Percentiles rank a stretch among this genome's conserved stretches.
These are phyloP conservation scores for Onychostruthus taczanowskii DNA, from an alignment of 2,113 vertebrate species.

Conservation along the genomic window DNA sequence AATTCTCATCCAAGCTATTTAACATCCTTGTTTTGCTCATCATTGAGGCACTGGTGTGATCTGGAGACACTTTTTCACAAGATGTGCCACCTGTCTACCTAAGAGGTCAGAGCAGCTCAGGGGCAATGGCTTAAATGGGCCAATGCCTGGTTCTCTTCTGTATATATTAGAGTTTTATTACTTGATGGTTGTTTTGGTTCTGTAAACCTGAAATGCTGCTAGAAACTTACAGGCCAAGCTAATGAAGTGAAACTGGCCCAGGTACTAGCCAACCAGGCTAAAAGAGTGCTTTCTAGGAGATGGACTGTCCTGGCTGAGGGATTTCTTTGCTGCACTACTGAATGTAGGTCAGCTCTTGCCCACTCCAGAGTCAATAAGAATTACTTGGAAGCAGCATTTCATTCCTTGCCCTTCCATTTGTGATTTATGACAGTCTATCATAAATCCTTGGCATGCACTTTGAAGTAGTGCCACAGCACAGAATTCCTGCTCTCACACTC, in stretches of 20 bases:
- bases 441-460: neutral
- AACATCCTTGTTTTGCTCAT: neutral
- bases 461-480: neutral
- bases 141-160: neutral
- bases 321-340: neutral
- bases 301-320: neutral
- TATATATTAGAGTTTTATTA: neutral
- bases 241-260: neutral
- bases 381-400: conserved; percentile 16
- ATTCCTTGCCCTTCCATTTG: conserved; percentile 10
- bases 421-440: conserved; percentile 19
- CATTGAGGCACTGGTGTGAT: neutral
- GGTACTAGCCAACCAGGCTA: neutral
- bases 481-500: conserved; percentile 1
- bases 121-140: neutral
- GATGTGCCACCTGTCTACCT: neutral
- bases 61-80: neutral
- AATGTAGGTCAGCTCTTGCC: conserved; percentile 13
- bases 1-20: neutral
- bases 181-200: neutral
- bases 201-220: neutral
- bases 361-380: conserved; percentile 4
- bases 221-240: neutral
- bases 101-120: neutral
- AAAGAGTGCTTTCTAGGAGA: neutral